phyloP scores from a whole-genome alignment of 2,888 invertebrate genomes.

The Thyatira batis region DNA sequence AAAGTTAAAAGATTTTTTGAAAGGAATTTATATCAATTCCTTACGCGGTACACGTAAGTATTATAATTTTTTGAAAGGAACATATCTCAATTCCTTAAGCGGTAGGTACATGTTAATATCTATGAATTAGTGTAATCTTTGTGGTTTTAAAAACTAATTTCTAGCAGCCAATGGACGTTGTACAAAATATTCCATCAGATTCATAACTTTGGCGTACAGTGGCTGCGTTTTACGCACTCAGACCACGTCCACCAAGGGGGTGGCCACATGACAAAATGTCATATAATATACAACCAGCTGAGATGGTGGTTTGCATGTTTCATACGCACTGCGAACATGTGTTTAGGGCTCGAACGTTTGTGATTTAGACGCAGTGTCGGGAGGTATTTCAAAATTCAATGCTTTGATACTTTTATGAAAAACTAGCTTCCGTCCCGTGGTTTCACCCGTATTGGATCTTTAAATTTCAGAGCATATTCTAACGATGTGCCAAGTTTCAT shows the following conservation, averaged over 20 bases:
- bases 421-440: too few relatives aligned
- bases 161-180: conserved; percentile 20
- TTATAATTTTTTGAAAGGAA: too few relatives aligned
- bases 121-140: too few relatives aligned
- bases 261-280: conserved; percentile 69
- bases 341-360: conserved; percentile 46
- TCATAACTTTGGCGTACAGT: conserved; percentile 27
- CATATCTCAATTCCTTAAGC: too few relatives aligned
- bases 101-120: too few relatives aligned
- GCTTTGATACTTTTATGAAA: too few relatives aligned
- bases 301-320: conserved; percentile 59
- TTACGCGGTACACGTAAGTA: too few relatives aligned
- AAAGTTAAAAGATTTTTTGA: too few relatives aligned
- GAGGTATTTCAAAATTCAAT: neutral
- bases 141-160: neutral
- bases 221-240: conserved; percentile 50
- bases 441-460: too few relatives aligned
- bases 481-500: too few relatives aligned
- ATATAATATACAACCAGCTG: conserved; percentile 60
- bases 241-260: conserved; percentile 54
- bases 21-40: too few relatives aligned
- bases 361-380: neutral
- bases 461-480: too few relatives aligned
- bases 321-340: conserved; percentile 59
- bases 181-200: conserved; percentile 26